Base-by-base conservation (phyloP, 2,888 invertebrate species). In the Mesopsocus fuscifrons region DNA sequence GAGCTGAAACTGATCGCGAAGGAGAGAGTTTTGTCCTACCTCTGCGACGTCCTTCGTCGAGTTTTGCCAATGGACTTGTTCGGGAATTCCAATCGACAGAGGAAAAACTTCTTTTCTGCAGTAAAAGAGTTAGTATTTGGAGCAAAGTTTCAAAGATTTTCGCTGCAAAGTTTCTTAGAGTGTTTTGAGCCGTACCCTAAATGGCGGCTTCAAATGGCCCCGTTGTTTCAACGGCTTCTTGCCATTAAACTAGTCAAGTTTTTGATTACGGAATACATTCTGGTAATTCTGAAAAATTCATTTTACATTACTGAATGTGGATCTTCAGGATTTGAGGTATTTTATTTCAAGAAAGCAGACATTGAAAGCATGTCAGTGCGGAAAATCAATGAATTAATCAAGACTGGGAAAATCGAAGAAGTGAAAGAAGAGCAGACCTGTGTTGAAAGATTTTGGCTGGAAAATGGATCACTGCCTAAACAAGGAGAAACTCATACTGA, bases 21-120 rank as follows among this genome's bases (percentile, higher is more conserved):
- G 17, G 9, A 15, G 5, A 17, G 15, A 4, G 38, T 38, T 6
- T 5, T 5, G 9, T 38, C 20, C 5, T 38, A 38, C 18, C n/a
- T 38, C 5, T 21, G n/a, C 3, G 38, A 38, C 20, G 20, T 38
- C 20, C 11, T 38, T 18, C 38, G 38, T 4, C 6, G 38, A 18
- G 38, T 38, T 17, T 11, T 38, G 9, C 38, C 38, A 3, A 6
- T 38, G 17, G 20, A 38, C n/a, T 20, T 38, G 15, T 38, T 38
- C 20, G 20, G 38, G 4, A 11, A 26, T 26, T 6, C 9, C 17
- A 38, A 38, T 3, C 3, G 13, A 20, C 5, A 5, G 18, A 17
- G 38, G 5, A 38, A 38, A 38, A 38, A 38, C 15, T 18, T 16
- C n/a, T 18, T 5, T 18, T 18, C 38, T 3, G 18, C 17, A 3